Conservation (phyloP, 2,888 invertebrate species). For the Ormyrus pomaceus region DNA sequence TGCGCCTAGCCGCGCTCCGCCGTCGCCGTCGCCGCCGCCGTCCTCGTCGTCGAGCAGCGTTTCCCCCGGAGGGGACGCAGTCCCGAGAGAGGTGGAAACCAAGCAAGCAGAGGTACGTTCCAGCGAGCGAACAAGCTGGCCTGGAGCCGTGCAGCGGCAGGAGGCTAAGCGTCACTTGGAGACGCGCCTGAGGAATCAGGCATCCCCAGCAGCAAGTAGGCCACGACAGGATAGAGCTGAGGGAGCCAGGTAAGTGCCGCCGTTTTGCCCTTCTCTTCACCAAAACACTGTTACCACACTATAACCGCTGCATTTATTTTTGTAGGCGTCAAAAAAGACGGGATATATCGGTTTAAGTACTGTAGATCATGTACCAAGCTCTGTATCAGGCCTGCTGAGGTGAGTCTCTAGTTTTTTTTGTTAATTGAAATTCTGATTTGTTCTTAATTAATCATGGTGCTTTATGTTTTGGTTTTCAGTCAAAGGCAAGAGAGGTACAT, state of each 20-base stretch:
- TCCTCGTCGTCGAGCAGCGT: too few species aligned
- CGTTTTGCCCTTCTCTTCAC: neutral
- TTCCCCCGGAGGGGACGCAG: neutral
- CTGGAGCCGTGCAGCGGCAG: neutral
- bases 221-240: too few species aligned
- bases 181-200: conserved; percentile 3
- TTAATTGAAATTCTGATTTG: neutral
- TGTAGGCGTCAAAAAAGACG: neutral
- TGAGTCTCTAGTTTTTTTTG: neutral
- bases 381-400: conserved; percentile 3
- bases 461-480: conserved; percentile 14
- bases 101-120: neutral
- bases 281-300: neutral
- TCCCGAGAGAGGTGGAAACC: neutral
- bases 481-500: neutral
- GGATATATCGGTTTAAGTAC: neutral
- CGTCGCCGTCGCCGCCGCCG: neutral
- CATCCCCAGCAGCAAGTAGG: neutral
- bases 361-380: neutral
- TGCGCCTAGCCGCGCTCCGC: neutral
- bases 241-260: too few species aligned
- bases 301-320: neutral
- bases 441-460: too few species aligned
- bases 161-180: neutral
- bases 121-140: neutral